These are phyloP conservation scores for Micromesistius poutassou DNA, from an alignment of 2,797 vertebrate species.

Conservation along the genomic window DNA sequence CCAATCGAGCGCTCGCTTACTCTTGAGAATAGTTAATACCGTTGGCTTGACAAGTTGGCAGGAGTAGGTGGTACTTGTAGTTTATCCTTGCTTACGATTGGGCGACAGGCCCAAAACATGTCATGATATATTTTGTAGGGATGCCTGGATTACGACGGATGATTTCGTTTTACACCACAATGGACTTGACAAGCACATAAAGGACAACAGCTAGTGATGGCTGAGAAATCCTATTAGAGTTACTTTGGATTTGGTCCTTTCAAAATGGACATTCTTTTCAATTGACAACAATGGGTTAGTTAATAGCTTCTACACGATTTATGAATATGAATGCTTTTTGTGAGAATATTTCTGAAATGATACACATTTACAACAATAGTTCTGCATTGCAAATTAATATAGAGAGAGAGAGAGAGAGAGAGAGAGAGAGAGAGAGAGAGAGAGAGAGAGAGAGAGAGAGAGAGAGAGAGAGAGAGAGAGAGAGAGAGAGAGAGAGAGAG, in stretches of 20 bases:
- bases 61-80: not conserved
- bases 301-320: not conserved
- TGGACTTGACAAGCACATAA: not conserved
- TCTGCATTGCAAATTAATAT: not conserved
- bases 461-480: not conserved
- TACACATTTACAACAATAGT: not conserved
- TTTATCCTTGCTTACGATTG: not conserved
- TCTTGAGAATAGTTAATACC: slow-evolving; percentile 1
- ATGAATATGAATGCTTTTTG: not conserved
- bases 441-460: not conserved
- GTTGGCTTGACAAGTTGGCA: not conserved
- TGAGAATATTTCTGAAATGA: not conserved
- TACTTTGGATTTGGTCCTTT: slow-evolving; percentile 34
- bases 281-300: not conserved
- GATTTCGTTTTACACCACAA: not conserved
- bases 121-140: not conserved
- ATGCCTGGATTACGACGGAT: not conserved
- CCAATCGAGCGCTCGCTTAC: not conserved
- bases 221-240: not conserved
- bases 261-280: not conserved
- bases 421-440: not conserved
- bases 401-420: not conserved
- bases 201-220: not conserved
- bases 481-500: not conserved
- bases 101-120: not conserved